A percentile compares a stretch with the other conserved stretches of the same genome.
Evolutionary conservation across 1,140 invertebrate genomes (phyloP).

Genomic region (Diachasmimorpha longicaudata): DNA sequence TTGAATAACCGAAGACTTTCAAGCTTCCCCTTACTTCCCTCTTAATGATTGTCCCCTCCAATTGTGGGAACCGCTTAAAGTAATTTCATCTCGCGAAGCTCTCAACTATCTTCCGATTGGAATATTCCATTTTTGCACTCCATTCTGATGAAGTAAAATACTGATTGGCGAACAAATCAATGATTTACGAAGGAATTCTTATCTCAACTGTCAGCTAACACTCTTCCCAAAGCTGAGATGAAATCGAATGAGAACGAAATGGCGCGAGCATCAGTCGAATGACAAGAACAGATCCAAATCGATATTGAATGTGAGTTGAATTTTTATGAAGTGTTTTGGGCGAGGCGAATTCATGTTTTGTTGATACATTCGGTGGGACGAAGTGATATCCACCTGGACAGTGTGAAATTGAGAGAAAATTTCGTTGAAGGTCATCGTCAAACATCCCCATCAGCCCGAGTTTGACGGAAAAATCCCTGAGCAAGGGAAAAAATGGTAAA

Average conservation of each 20-base stretch:
- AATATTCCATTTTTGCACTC: background rate
- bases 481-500: background rate
- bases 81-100: background rate
- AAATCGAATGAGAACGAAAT: background rate
- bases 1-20: background rate
- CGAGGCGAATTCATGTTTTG: constrained; percentile 3
- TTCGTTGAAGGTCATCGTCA: background rate
- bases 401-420: constrained; percentile 29
- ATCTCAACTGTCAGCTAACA: background rate
- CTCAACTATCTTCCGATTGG: background rate
- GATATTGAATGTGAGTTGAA: background rate
- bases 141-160: background rate
- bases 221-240: background rate
- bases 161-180: background rate
- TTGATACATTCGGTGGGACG: background rate
- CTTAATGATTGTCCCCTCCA: background rate
- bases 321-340: background rate
- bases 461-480: constrained; percentile 1
- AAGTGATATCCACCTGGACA: background rate
- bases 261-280: background rate
- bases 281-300: background rate
- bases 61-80: background rate
- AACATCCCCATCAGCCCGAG: background rate
- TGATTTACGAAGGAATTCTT: background rate
- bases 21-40: background rate